Percentiles rank a stretch among this genome's conserved stretches.
Conservation (phyloP, 23 tunicate species). For the Diplosoma virens region DNA sequence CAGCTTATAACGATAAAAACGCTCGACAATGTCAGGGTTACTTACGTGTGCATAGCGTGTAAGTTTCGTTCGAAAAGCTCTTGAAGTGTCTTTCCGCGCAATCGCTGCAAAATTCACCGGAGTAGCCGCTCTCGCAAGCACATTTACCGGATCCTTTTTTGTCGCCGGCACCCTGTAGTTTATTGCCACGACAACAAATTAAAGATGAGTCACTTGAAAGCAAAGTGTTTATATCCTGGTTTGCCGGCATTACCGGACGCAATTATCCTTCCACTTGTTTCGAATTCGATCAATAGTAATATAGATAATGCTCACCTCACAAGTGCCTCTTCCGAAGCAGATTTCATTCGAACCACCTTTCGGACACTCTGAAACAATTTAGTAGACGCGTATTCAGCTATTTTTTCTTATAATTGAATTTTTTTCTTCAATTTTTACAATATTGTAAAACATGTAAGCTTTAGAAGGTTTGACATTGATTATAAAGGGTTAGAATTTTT, state of each 20-base stretch:
- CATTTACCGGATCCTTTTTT: constrained; percentile 83
- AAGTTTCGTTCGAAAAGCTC: constrained; percentile 74
- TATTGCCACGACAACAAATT: constrained; percentile 25
- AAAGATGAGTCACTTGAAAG: not conserved
- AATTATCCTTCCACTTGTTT: too few relatives aligned
- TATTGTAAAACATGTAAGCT: too few relatives aligned
- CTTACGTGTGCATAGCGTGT: constrained; percentile 82
- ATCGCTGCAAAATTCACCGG: constrained; percentile 84
- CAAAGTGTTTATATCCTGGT: constrained; percentile 27
- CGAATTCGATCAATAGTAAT: too few relatives aligned
- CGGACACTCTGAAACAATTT: constrained; percentile 36
- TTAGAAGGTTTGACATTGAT: too few relatives aligned
- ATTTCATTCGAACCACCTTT: constrained; percentile 59
- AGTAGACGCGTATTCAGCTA: too few relatives aligned
- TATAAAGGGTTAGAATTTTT: too few relatives aligned
- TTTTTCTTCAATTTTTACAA: too few relatives aligned
- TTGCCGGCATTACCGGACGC: too few relatives aligned
- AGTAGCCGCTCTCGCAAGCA: constrained; percentile 70
- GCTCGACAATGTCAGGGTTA: too few relatives aligned
- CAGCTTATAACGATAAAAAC: too few relatives aligned
- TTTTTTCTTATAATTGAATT: too few relatives aligned
- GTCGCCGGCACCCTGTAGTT: constrained; percentile 88
- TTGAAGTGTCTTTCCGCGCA: constrained; percentile 76
- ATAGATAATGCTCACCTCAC: constrained; percentile 43
- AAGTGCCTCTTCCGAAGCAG: constrained; percentile 83